These are phyloP conservation scores for Nomada ruficornis DNA, from an alignment of 2,888 invertebrate genomes.

Conservation along the genomic window DNA sequence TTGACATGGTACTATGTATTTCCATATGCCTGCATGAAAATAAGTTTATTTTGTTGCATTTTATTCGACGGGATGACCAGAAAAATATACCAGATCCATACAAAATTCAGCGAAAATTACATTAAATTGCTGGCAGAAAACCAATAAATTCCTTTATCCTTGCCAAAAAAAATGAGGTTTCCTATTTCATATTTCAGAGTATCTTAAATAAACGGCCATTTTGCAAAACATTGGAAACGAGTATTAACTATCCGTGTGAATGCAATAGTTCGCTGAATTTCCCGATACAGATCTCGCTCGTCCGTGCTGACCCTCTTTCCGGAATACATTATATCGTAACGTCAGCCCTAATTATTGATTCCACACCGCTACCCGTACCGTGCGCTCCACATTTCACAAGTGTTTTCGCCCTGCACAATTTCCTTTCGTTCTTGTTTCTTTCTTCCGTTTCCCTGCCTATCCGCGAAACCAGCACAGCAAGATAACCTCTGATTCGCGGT, in stretches of 20 bases:
- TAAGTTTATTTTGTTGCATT: not conserved
- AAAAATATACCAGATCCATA: too few relatives aligned
- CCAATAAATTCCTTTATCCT: too few relatives aligned
- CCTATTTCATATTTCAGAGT: too few relatives aligned
- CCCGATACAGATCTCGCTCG: slow-evolving; percentile 9
- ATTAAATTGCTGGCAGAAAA: too few relatives aligned
- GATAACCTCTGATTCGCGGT: slow-evolving; percentile 24
- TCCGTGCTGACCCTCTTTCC: slow-evolving; percentile 35
- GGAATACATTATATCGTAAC: slow-evolving; percentile 15
- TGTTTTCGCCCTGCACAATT: slow-evolving; percentile 19
- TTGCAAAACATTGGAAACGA: not conserved
- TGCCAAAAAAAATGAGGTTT: too few relatives aligned
- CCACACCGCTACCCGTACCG: slow-evolving; percentile 7
- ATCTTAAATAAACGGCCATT: too few relatives aligned
- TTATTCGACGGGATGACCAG: not conserved
- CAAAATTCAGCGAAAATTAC: too few relatives aligned
- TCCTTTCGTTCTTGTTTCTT: not conserved
- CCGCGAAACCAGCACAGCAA: not conserved
- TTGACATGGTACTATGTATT: not conserved
- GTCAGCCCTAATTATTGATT: slow-evolving; percentile 55
- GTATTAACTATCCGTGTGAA: not conserved
- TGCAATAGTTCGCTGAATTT: not conserved
- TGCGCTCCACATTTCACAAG: slow-evolving; percentile 37
- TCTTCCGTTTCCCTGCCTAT: not conserved
- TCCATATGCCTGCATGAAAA: not conserved